Evolutionary conservation across 2,888 invertebrate genomes (phyloP), one percentile per base, ranked within the genome.

Genomic region (Romanomermis culicivorax): DNA sequence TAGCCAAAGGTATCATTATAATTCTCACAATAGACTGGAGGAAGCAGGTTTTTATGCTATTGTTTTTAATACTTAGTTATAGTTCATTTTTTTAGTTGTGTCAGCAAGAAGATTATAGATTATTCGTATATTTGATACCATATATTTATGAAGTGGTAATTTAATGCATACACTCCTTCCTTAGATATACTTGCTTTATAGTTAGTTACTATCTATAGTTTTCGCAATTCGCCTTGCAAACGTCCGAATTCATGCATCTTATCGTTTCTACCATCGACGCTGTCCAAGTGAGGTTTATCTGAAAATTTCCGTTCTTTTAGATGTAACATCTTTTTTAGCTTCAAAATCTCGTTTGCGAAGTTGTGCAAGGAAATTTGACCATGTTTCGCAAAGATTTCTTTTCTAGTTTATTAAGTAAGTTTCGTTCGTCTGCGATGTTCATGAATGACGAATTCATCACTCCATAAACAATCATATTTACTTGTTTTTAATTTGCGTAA

Each of bases 221-320:
- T 71, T 82, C 85, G 66, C 80, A 81, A 62, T 80, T 82, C 65
- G 81, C 84, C 47, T 78, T 86, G 60, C 88, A 88, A 62, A 87
- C 88, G 70, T 79, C 82, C 58, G 82, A 85, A 65, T 75, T 95
- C 59, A 73, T 95, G 61, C 82, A 85, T 68, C 78, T 87, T 63
- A 82, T 93, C 62, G 82, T 93, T 53, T 83, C 88, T 11, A 82
- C 85, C 57, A 77, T 93, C 60, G 93, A 95, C 71, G 81, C 88
- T 1, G 76, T 76, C 59, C 73, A 70, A 64, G 69, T 69, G 58
- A 42, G 23, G n/a, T 24, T 24, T 52, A 4, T 56, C 24, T 7
- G 14, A 3, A 23, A 11, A 11, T 23, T 1, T 14, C 2, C n/a
- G 1, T 20, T 53, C n/a, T n/a, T n/a, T n/a, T n/a, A n/a, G n/a